phyloP scores from a whole-genome alignment of 2,113 vertebrate species.

The Pandion haliaetus region DNA sequence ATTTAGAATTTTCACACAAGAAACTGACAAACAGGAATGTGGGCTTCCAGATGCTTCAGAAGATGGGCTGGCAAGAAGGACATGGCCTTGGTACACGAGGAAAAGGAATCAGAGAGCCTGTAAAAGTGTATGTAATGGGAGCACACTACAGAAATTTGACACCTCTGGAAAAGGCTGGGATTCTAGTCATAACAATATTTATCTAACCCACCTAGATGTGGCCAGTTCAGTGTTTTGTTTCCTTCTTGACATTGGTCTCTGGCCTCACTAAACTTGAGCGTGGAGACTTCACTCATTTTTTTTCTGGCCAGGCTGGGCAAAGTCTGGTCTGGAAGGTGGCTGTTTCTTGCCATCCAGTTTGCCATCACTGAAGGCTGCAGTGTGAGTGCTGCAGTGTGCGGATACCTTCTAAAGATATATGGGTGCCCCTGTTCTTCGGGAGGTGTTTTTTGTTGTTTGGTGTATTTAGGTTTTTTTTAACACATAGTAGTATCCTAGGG shows the following conservation, averaged over 20 bases:
- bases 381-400: neutral
- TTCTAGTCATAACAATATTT: neutral
- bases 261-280: neutral
- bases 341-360: neutral
- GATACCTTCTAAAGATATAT: neutral
- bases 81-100: constrained; percentile 88
- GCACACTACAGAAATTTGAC: neutral
- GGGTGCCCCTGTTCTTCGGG: neutral
- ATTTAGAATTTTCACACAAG: constrained; percentile 72
- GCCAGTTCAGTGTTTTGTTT: neutral
- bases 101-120: constrained; percentile 89
- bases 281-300: neutral
- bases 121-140: constrained; percentile 77
- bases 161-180: neutral
- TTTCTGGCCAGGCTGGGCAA: neutral
- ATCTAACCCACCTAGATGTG: neutral
- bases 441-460: neutral
- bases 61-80: constrained; percentile 98
- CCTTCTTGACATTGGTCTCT: neutral
- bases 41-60: constrained; percentile 97
- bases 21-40: constrained; percentile 92
- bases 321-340: neutral
- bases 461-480: neutral
- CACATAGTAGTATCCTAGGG: neutral
- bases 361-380: neutral